Evolutionary conservation across 2,113 vertebrate genomes (phyloP), one percentile per base, ranked within the genome.

Genomic region (Cepphus grylle): DNA sequence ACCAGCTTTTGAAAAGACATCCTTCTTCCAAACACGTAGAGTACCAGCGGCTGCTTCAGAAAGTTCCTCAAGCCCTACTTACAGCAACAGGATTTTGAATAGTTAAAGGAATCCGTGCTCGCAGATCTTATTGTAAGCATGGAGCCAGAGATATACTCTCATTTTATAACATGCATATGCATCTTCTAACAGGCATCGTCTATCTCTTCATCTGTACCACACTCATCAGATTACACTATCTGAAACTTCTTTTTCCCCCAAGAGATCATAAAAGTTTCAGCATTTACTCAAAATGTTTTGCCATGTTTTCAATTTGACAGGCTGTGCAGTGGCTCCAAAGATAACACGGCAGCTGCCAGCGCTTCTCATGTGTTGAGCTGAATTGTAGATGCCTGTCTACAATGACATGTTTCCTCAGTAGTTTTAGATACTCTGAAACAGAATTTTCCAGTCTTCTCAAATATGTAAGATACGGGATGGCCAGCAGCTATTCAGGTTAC

Each of bases 191-290:
- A 97, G 85, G 95, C 86, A 83, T 17, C 70, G 74, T 77, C 89
- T 95, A 91, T 96, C 91, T 95, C 89, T 86, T 86, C 93, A 95
- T 97, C 96, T 96, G 87, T 66, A 94, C 94, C 93, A 40, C 91
- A 83, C 84, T 96, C 91, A 94, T 94, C 96, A 90, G 94, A 94
- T 97, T 95, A 93, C 91, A 34, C 25, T 94, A 95, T 97, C 96
- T 93, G 91, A 90, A 93, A 77, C 93, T 93, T 69, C 81, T 87
- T 61, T 88, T 86, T 52, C 8, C 78, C 83, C 45, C 84, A 93
- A 96, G 93, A 96, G 91, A 96, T 96, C 94, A 50, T 97, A 96
- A 97, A 97, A 93, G 87, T 94, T 96, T 97, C 97, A 95, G 86
- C 78, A 19, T 97, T 94, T 66, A 67, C 89, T 97, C 85, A 30